Base-by-base conservation (phyloP, 2,797 vertebrate genomes). In the Leptatherina wallacei region DNA sequence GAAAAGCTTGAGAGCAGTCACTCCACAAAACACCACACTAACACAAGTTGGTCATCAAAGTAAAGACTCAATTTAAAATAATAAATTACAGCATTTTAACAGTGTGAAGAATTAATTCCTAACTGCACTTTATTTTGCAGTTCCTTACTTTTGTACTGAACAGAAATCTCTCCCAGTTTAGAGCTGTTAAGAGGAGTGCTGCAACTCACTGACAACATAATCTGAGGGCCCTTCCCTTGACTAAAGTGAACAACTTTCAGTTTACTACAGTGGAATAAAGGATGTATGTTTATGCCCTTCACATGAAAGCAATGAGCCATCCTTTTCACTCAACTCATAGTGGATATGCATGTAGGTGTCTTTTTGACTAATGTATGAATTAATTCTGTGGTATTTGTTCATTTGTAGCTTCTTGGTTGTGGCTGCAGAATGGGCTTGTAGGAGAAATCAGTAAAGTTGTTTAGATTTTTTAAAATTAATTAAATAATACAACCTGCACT, bases 301-400 rank as follows among this genome's bases (percentile, higher is more conserved):
- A 44, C 24, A 49, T 76, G 29, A 29, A 30, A n/a, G 27, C 1
- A 9, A 22, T 36, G 4, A 32, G 33, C 24, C 33, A 29, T 44
- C 20, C 24, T 33, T 58, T 69, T 47, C 32, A 36, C 38, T 47
- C 58, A 36, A 27, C 40, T 38, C 6, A 10, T 20, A 29, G 20
- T 18, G 14, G 12, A 12, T 3, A 33, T 44, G 33, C 40, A 16
- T 14, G 38, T 12, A 51, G 2, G 2, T 36, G 20, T 51, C 24
- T 27, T 27, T 57, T 27, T 22, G 24, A 69, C 33, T 40, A 27
- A 60, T 60, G 8, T 35, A 30, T 76, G 12, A 24, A 24, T 65
- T 14, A 13, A 11, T 33, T 27, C 8, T 55, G 24, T 59, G 10
- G 4, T 56, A 35, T 54, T 32, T 33, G 35, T 13, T 40, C 27